Conservation (phyloP, 2,888 invertebrate species). For the Noctuana brunneofusca region DNA sequence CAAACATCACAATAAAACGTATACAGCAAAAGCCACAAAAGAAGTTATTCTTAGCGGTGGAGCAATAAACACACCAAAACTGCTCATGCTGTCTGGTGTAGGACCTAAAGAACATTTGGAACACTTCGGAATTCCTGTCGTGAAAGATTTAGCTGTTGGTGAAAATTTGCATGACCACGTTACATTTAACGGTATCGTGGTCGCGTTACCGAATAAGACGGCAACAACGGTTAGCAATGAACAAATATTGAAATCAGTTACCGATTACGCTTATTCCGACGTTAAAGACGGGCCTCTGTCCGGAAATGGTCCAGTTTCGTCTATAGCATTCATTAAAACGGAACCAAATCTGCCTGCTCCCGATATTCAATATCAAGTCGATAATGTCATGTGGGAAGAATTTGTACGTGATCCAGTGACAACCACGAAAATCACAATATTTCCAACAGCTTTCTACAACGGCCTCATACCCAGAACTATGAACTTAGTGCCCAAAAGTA, state of each 20-base stretch:
- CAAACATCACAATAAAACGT: constrained; percentile 41
- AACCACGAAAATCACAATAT: constrained; percentile 57
- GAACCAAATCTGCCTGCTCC: constrained; percentile 74
- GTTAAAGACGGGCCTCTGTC: constrained; percentile 75
- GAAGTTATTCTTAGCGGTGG: constrained; percentile 66
- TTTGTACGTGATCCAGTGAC: constrained; percentile 77
- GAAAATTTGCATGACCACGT: constrained; percentile 69
- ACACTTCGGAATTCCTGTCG: constrained; percentile 50
- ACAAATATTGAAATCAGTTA: constrained; percentile 62
- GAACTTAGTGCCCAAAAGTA: constrained; percentile 83
- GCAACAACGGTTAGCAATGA: constrained; percentile 65
- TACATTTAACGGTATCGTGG: constrained; percentile 70
- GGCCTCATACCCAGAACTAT: constrained; percentile 81
- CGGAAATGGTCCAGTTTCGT: constrained; percentile 77
- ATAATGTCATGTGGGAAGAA: constrained; percentile 74
- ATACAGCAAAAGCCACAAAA: constrained; percentile 56
- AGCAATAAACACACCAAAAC: constrained; percentile 59
- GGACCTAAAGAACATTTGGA: constrained; percentile 60
- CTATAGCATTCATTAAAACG: constrained; percentile 82
- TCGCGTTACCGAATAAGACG: constrained; percentile 77
- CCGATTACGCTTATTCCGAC: constrained; percentile 58
- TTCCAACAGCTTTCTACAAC: constrained; percentile 83
- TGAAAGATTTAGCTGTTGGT: constrained; percentile 63
- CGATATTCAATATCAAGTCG: constrained; percentile 84
- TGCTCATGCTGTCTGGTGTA: constrained; percentile 67